Evolutionary conservation across 2,888 invertebrate genomes (phyloP), one percentile per base, ranked within the genome.

Genomic region (Miltochrista miniata): DNA sequence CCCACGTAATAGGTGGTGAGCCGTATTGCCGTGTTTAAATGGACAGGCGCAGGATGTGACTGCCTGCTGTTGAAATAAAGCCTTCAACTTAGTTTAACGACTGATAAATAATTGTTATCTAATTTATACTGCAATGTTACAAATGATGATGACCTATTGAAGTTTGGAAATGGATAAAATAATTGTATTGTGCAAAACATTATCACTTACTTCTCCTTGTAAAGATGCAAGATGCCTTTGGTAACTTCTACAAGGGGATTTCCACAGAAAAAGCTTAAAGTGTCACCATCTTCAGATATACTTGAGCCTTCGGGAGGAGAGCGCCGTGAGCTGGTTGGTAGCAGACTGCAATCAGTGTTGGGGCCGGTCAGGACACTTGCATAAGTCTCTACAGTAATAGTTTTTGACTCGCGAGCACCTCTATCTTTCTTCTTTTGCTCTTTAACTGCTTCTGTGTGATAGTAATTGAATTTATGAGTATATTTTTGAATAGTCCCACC

Each of bases 161-260:
- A n/a, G n/a, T n/a, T n/a, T n/a, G n/a, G n/a, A n/a, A n/a, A n/a
- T n/a, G n/a, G n/a, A n/a, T n/a, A n/a, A n/a, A n/a, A 24, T 24
- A 5, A 4, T 2, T 24, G 18, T 24, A 24, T 24, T 2, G 3
- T 24, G 18, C 2, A 5, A 24, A 24, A 24, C 18, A 5, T n/a
- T 4, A 24, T 24, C 31, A 87, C 94, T 88, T 88, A 98, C 98
- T 98, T 98, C 83, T 99, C 98, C 83, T 99, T 99, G 83, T 98
- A 99, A 14, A 99, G 92, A 93, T 99, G 99, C 51, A 99, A 91
- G 41, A 99, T 96, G 35, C 99, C 99, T 83, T 98, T 98, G 0
- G 98, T 98, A 33, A 98, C 96, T 88, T 99, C 99, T 0, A 99
- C 98, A 71, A 96, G 95, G 0, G 99, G 99, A 92, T 99, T 99